Base-by-base conservation (phyloP, 1,140 invertebrate genomes). In the Drosophila malerkotliana region DNA sequence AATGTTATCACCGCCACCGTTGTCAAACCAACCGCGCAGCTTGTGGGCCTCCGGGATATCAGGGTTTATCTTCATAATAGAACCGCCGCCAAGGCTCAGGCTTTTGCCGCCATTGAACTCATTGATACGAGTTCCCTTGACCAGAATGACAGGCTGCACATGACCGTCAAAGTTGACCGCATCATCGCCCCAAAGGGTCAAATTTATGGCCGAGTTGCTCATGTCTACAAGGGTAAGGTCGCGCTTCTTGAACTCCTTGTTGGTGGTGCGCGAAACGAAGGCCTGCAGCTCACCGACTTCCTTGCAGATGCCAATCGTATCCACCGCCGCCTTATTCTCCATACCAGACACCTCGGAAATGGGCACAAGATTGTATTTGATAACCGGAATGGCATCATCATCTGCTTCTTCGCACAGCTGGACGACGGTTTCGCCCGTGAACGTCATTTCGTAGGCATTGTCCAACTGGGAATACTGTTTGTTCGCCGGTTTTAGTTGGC, bases 391-490 rank as follows among this genome's bases (percentile, higher is more conserved):
- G 26, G 54, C 77, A 1, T 60, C 64, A 14, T 91, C 84, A 45
- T 95, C 94, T 8, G 95, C 95, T 61, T 95, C 93, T 52, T 93
- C 92, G 78, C 96, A 97, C 52, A 94, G 93, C 37, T 95, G 93
- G 6, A 98, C 93, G 73, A 96, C 93, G 0, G 97, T 96, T 32
- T 99, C 97, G 15, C 93, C 92, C n/a, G 93, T 95, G 77, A 99
- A 95, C 0, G 96, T 96, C 95, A 99, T 96, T 90, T 99, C 99
- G 90, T 99, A 99, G 91, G 99, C 98, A 92, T 99, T 98, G 49
- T 98, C 97, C 9, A 98, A 91, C 44, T 92, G 94, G 12, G 94
- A 94, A 88, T 95, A 99, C 82, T 97, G 94, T 91, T 98, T 99
- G 91, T 99, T 99, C 0, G 98, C 98, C 14, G 96, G 94, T 92